Percentiles rank a stretch among this genome's conserved stretches.
Conservation (phyloP, 1,140 invertebrate genomes). For the Drosophila biarmipes region DNA sequence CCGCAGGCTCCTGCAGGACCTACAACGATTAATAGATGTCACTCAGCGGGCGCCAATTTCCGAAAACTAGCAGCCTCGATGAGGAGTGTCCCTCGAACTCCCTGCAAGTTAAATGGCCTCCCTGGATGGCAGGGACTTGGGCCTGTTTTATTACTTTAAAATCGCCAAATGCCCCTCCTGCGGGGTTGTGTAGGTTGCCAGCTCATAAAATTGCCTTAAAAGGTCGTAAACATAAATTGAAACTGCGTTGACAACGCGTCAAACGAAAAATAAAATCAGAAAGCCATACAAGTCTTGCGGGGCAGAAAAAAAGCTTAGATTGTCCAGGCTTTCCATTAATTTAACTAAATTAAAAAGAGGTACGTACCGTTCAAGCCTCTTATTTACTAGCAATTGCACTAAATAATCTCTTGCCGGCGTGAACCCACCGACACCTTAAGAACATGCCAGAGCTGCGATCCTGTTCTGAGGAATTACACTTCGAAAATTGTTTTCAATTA, state of each 20-base stretch:
- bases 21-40: slow-evolving; percentile 71
- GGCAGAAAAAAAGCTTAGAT: not conserved
- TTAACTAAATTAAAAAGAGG: slow-evolving; percentile 10
- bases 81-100: slow-evolving; percentile 3
- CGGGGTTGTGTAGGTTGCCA: slow-evolving; percentile 38
- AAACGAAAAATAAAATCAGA: slow-evolving; percentile 22
- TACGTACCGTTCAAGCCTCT: not conserved
- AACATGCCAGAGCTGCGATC: slow-evolving; percentile 7
- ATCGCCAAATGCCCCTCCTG: slow-evolving; percentile 59
- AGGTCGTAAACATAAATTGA: slow-evolving; percentile 79
- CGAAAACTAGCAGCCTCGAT: slow-evolving; percentile 55
- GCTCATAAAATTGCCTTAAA: slow-evolving; percentile 75
- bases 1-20: slow-evolving; percentile 21
- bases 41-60: slow-evolving; percentile 69
- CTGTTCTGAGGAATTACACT: not conserved
- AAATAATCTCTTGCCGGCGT: slow-evolving; percentile 16
- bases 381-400: slow-evolving; percentile 25
- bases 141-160: slow-evolving; percentile 78
- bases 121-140: slow-evolving; percentile 58
- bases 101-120: slow-evolving; percentile 55
- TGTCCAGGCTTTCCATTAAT: slow-evolving; percentile 19
- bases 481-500: not conserved
- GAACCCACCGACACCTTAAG: slow-evolving; percentile 20
- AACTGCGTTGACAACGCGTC: slow-evolving; percentile 67
- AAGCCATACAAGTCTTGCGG: slow-evolving; percentile 4